Conservation (phyloP, 2,797 vertebrate genomes). For the Phalloptychus januarius region DNA sequence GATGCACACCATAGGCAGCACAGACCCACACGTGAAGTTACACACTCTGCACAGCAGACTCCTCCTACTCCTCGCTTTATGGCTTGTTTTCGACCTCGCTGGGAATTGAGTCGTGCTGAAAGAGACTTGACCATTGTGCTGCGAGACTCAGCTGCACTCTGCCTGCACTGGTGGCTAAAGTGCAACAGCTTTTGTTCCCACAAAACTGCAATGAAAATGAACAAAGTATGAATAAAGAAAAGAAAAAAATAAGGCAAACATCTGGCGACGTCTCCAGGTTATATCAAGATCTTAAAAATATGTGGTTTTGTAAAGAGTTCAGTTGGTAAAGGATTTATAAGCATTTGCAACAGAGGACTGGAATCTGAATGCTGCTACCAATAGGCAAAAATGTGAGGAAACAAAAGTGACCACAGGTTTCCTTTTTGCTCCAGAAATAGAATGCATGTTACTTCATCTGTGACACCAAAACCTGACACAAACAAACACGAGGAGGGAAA, state of each 20-base stretch:
- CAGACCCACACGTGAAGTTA: constrained; percentile 24
- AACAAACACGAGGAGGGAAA: constrained; percentile 6
- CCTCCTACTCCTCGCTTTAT: constrained; percentile 66
- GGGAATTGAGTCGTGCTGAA: constrained; percentile 57
- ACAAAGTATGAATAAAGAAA: constrained; percentile 17
- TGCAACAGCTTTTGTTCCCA: constrained; percentile 48
- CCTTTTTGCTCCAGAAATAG: constrained; percentile 21
- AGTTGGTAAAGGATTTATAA: not conserved
- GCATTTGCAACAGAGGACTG: not conserved
- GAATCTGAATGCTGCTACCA: not conserved
- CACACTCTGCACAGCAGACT: constrained; percentile 34
- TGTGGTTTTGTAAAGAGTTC: not conserved
- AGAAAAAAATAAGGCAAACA: not conserved
- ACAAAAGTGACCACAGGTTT: constrained; percentile 26
- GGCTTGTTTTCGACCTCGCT: constrained; percentile 72
- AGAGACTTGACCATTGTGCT: constrained; percentile 74
- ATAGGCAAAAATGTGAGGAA: constrained; percentile 19
- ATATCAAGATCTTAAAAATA: not conserved
- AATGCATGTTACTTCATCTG: constrained; percentile 23
- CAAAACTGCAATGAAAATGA: constrained; percentile 19
- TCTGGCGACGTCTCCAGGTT: constrained; percentile 6
- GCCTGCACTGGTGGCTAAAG: constrained; percentile 39
- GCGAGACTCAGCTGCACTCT: constrained; percentile 50
- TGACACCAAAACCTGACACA: constrained; percentile 24
- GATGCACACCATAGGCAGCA: constrained; percentile 30